Conservation (phyloP, 2,888 invertebrate species). For the Tachina lurida region DNA sequence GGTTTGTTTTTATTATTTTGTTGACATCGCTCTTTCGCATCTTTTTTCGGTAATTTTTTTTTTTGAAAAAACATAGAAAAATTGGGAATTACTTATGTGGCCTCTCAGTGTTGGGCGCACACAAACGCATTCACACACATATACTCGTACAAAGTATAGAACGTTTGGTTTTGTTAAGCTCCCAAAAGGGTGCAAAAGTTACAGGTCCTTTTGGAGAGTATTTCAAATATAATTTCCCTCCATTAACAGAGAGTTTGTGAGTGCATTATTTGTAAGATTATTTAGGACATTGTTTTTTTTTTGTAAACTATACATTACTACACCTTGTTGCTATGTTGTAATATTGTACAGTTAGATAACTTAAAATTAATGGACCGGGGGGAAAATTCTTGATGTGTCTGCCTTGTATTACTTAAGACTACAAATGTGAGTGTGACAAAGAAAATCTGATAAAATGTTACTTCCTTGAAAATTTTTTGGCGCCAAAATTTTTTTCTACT, state of each 20-base stretch:
- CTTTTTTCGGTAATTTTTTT: conserved; percentile 23
- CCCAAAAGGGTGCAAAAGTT: conserved; percentile 63
- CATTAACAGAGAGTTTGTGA: neutral
- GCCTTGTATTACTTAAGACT: neutral
- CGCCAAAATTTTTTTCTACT: conserved; percentile 68
- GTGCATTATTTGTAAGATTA: conserved; percentile 32
- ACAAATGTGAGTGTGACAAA: neutral
- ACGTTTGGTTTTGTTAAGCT: conserved; percentile 29
- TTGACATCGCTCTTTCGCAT: conserved; percentile 81
- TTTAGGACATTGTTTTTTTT: conserved; percentile 45
- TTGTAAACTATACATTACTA: neutral
- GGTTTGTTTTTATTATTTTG: conserved; percentile 80
- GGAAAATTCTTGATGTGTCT: neutral
- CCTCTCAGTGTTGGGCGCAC: conserved; percentile 54
- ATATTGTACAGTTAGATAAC: conserved; percentile 64
- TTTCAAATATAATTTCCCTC: conserved; percentile 8
- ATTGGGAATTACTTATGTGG: conserved; percentile 57
- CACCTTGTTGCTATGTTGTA: conserved; percentile 68
- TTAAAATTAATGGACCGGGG: conserved; percentile 15
- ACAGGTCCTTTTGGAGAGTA: conserved; percentile 53
- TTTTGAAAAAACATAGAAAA: conserved; percentile 12
- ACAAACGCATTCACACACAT: conserved; percentile 5
- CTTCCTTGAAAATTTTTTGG: conserved; percentile 67
- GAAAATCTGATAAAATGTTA: conserved; percentile 42
- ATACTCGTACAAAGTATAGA: neutral